phyloP scores from a whole-genome alignment of 2,113 vertebrate species.

The Neotoma lepida region DNA sequence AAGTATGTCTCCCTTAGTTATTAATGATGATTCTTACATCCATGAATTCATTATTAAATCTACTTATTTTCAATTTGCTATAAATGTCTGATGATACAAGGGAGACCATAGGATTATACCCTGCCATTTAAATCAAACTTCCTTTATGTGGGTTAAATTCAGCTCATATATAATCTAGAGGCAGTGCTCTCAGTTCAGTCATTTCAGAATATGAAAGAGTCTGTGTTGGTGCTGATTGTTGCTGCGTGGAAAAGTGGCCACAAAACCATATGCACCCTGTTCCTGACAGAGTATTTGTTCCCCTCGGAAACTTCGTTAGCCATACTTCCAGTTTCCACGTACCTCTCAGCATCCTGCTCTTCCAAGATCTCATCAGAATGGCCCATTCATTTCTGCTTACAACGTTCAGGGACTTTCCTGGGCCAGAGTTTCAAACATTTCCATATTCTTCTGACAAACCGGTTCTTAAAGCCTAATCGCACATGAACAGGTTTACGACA shows the following conservation, averaged over 20 bases:
- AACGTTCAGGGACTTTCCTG: not conserved
- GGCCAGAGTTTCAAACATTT: not conserved
- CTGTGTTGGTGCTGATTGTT: not conserved
- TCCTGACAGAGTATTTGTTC: not conserved
- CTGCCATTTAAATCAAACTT: slow-evolving; percentile 39
- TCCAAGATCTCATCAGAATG: not conserved
- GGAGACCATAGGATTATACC: not conserved
- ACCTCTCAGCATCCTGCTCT: not conserved
- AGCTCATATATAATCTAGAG: not conserved
- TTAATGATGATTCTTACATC: not conserved
- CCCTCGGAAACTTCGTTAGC: not conserved
- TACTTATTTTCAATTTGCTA: not conserved
- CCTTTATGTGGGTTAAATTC: not conserved
- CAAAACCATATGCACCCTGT: not conserved
- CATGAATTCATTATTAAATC: not conserved
- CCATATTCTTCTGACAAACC: not conserved
- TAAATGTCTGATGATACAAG: not conserved
- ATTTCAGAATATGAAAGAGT: not conserved
- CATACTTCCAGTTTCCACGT: not conserved
- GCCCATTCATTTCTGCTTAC: not conserved
- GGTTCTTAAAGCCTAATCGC: not conserved
- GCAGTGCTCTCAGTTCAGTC: not conserved
- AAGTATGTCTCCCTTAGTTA: slow-evolving; percentile 1
- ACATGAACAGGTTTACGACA: not conserved
- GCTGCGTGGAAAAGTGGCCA: not conserved